Evolutionary conservation across 2,797 vertebrate species (phyloP).

Genomic region (Serranus cabrilla): DNA sequence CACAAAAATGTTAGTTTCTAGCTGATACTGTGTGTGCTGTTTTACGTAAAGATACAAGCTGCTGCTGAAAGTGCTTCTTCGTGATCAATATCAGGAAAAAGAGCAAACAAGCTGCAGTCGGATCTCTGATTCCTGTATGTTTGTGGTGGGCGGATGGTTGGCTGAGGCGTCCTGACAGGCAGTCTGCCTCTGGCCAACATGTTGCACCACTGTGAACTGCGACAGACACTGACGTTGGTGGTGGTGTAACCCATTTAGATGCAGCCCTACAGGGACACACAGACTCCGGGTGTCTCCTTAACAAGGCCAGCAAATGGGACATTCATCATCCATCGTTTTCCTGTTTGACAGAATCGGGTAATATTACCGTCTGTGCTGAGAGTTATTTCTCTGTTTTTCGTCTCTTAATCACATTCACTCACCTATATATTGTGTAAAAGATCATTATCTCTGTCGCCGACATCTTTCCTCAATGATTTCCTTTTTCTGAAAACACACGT

Average conservation of each 20-base stretch:
- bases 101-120: conserved; percentile 42
- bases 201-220: conserved; percentile 60
- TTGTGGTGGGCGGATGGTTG: conserved; percentile 51
- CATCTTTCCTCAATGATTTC: not conserved
- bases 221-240: conserved; percentile 50
- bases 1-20: not conserved
- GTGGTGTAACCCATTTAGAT: conserved; percentile 71
- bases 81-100: conserved; percentile 42
- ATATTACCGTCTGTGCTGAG: conserved; percentile 7
- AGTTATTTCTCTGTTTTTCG: conserved; percentile 6
- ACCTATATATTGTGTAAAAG: not conserved
- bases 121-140: conserved; percentile 40
- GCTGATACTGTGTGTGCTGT: not conserved
- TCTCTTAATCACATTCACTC: conserved; percentile 6
- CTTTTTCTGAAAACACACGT: not conserved
- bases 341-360: conserved; percentile 64
- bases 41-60: conserved; percentile 18
- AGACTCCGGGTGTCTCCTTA: conserved; percentile 43
- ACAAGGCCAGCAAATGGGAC: conserved; percentile 64
- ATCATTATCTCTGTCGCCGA: not conserved
- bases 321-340: conserved; percentile 53
- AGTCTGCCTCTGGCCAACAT: conserved; percentile 61
- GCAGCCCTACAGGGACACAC: conserved; percentile 46
- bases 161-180: conserved; percentile 40
- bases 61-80: conserved; percentile 22